phyloP scores from a whole-genome alignment of 2,888 invertebrate species.

The Catotricha subobsoleta region DNA sequence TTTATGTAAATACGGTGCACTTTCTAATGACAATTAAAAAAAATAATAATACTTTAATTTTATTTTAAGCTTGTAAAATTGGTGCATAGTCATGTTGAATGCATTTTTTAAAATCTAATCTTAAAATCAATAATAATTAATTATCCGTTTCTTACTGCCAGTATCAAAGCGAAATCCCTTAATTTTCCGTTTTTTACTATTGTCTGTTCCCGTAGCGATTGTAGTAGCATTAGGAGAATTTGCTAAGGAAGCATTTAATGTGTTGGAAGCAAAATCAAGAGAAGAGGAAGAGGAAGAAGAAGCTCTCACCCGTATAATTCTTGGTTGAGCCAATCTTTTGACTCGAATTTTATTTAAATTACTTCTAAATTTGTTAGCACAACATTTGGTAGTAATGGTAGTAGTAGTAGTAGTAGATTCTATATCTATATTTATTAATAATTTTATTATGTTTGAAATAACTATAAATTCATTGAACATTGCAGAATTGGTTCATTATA shows the following conservation, averaged over 20 bases:
- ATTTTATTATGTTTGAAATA: no score
- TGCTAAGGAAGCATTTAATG: constrained; percentile 16
- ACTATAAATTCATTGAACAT: no score
- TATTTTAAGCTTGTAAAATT: no score
- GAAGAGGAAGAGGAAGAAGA: constrained; percentile 19
- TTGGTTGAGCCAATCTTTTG: constrained; percentile 34
- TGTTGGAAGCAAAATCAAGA: no score
- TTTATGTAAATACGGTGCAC: no score
- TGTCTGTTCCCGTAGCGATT: background rate
- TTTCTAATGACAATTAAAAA: no score
- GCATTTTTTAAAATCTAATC: no score
- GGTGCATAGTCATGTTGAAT: no score
- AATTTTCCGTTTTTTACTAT: constrained; percentile 17
- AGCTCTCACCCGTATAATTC: constrained; percentile 39
- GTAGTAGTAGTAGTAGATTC: background rate
- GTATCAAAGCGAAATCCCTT: constrained; percentile 37
- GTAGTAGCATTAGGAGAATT: constrained; percentile 5
- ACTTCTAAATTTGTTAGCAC: constrained; percentile 3
- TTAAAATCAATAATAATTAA: no score
- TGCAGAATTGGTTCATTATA: no score
- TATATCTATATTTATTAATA: background rate
- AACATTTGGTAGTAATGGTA: background rate
- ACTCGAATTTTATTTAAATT: constrained; percentile 19
- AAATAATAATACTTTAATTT: no score
- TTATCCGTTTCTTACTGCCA: constrained; percentile 33